Conservation (phyloP, 2,888 invertebrate genomes). For the Pandemis cinnamomeana region DNA sequence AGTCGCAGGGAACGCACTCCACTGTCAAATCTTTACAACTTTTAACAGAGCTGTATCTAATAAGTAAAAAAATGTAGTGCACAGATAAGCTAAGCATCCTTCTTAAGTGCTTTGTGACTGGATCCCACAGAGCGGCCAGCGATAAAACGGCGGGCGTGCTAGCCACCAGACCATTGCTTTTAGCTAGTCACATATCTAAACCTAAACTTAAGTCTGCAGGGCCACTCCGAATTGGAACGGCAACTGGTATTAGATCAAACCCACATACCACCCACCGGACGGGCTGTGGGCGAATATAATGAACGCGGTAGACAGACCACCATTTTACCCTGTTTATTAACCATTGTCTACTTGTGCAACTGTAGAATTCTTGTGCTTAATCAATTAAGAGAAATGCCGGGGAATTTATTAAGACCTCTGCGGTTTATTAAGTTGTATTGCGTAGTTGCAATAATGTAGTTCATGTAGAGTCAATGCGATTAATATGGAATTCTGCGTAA, state of each 20-base stretch:
- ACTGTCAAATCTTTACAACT: no score
- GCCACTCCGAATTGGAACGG: slow-evolving; percentile 41
- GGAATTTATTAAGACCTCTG: slow-evolving; percentile 15
- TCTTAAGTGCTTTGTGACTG: no score
- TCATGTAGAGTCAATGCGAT: no score
- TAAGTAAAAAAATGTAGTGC: no score
- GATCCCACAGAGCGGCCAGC: no score
- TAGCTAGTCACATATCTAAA: background rate
- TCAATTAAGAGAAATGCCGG: slow-evolving; percentile 33
- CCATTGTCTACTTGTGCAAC: slow-evolving; percentile 58
- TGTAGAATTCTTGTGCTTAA: slow-evolving; percentile 17
- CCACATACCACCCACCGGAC: slow-evolving; percentile 55
- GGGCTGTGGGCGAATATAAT: slow-evolving; percentile 67
- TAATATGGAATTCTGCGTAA: no score
- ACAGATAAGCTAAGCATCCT: no score
- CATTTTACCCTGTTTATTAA: slow-evolving; percentile 64
- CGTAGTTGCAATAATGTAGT: background rate
- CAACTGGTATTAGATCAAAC: slow-evolving; percentile 40
- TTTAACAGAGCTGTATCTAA: no score
- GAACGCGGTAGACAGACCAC: slow-evolving; percentile 62
- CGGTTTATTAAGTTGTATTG: background rate
- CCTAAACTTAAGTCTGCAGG: slow-evolving; percentile 13
- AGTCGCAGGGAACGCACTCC: no score
- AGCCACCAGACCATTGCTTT: background rate
- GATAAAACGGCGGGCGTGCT: no score